A percentile compares a stretch with the other conserved stretches of the same genome.
Conservation (phyloP, 2,797 vertebrate genomes). For the Numenius phaeopus region DNA sequence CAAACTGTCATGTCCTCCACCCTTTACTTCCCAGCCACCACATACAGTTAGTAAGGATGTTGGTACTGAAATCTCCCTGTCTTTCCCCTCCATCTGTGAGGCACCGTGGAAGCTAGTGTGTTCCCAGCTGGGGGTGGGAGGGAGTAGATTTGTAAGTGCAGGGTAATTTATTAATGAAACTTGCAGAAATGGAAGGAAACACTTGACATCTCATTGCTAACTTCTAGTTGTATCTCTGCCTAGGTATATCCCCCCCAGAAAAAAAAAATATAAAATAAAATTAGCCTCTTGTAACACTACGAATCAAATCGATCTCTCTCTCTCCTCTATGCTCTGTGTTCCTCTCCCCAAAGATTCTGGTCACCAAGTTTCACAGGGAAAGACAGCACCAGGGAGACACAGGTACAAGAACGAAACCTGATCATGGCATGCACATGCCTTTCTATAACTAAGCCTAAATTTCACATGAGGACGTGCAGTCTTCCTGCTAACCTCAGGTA, state of each 20-base stretch:
- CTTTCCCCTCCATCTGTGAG: not conserved
- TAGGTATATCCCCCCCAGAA: not conserved
- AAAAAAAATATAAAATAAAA: not conserved
- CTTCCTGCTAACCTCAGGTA: not conserved
- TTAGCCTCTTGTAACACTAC: not conserved
- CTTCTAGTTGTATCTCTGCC: not conserved
- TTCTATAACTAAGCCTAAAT: not conserved
- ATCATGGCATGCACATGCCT: not conserved
- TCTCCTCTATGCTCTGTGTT: not conserved
- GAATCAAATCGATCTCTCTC: not conserved
- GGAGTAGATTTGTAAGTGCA: not conserved
- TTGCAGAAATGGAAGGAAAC: not conserved
- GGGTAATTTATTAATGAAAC: conserved; percentile 3
- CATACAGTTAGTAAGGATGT: not conserved
- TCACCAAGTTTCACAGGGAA: not conserved
- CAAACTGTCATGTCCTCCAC: not conserved
- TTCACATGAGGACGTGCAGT: not conserved
- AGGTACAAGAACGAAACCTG: not conserved
- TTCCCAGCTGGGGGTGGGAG: not conserved
- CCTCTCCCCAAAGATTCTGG: not conserved
- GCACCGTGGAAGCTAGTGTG: not conserved
- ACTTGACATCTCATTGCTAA: not conserved
- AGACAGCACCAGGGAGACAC: not conserved
- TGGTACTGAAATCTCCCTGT: not conserved
- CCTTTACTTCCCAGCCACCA: not conserved